Percentiles rank a stretch among this genome's conserved stretches.
Evolutionary conservation across 2,113 vertebrate species (phyloP).

Genomic region (Perognathus longimembris): DNA sequence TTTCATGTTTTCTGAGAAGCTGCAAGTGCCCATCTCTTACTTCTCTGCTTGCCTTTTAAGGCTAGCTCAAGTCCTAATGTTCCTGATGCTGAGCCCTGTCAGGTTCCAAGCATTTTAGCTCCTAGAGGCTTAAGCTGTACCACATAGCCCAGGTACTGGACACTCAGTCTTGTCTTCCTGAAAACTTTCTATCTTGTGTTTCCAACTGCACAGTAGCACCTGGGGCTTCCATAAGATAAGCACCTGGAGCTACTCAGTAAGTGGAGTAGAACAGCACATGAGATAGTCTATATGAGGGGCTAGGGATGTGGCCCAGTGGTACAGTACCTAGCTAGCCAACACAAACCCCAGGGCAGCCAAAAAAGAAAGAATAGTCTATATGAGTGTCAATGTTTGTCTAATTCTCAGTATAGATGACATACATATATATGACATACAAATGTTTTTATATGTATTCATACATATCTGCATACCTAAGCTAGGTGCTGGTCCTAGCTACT

Average conservation of each 20-base stretch:
- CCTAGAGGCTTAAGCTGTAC: not conserved
- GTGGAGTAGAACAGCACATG: not conserved
- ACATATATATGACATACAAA: too few relatives aligned
- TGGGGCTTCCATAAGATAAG: not conserved
- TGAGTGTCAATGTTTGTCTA: not conserved
- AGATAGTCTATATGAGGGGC: not conserved
- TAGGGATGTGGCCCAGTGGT: too few relatives aligned
- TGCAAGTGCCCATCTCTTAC: not conserved
- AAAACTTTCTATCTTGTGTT: constrained; percentile 29
- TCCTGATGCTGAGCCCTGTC: not conserved
- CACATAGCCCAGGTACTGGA: not conserved
- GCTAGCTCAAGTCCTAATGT: not conserved
- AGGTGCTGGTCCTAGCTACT: too few relatives aligned
- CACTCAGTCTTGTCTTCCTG: not conserved
- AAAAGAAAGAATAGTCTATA: not conserved
- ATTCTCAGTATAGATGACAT: not conserved
- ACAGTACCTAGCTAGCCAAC: too few relatives aligned
- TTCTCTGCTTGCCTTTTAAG: not conserved
- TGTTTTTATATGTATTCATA: not conserved
- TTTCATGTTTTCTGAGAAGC: not conserved
- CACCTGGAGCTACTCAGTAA: not conserved
- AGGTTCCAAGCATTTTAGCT: not conserved
- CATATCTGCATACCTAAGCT: not conserved
- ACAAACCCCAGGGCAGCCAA: too few relatives aligned
- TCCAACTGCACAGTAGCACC: not conserved